Evolutionary conservation across 2,113 vertebrate genomes (phyloP), one percentile per base, ranked within the genome.

Genomic region (Rhinogobius similis): DNA sequence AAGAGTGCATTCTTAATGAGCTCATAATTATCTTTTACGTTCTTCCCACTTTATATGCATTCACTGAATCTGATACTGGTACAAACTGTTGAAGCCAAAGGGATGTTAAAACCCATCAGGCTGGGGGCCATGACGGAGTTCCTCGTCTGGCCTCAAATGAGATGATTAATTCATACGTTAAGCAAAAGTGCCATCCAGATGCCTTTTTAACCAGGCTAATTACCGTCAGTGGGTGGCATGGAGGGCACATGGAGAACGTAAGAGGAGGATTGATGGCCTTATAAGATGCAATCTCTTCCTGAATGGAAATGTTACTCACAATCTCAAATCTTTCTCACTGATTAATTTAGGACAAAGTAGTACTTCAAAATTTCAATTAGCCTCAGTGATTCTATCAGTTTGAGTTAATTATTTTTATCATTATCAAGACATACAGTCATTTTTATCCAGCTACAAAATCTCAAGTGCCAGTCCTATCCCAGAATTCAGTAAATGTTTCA

Each of bases 131-230:
- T 75, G 46, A 81, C 80, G 74, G 66, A 76, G 77, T 82, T 81
- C 72, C 67, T 81, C 72, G 70, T 71, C 21, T 62, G 13, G 69
- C 27, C 74, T 38, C 62, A 75, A 75, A 77, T 68, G 70, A 73
- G 67, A 78, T 75, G 82, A 87, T 85, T 86, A 84, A 86, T 87
- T 90, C 78, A 86, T 86, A 75, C 20, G 26, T 26, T 61, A 67
- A 77, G 46, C 65, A 62, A 75, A 65, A 70, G 59, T 74, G 72
- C 77, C 75, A 80, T 83, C 68, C 64, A 74, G 75, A 78, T 68
- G 83, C 62, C 77, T 82, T 82, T 69, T 86, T 81, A 78, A 79
- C 74, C 72, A 41, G 2, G 59, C 56, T 89, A 81, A 92, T 90
- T 86, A 72, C 88, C 86, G 86, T 86, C 71, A 64, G 66, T 62